phyloP scores from a whole-genome alignment of 2,888 invertebrate species.

The Trilocha varians region DNA sequence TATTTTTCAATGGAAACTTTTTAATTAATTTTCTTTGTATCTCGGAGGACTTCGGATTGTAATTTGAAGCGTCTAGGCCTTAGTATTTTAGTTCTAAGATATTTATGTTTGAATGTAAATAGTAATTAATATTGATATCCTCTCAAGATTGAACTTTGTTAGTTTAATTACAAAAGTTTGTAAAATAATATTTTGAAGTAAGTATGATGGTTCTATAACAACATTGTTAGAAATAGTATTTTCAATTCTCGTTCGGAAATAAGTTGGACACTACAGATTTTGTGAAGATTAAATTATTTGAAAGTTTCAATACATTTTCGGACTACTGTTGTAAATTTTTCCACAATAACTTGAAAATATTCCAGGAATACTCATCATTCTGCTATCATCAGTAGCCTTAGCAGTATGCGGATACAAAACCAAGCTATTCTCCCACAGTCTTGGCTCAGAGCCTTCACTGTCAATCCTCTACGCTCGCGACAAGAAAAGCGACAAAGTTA shows the following conservation, averaged over 20 bases:
- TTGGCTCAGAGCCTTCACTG: constrained; percentile 53
- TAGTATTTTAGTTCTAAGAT: not conserved
- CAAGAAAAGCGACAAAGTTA: constrained; percentile 49
- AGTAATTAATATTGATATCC: too few relatives aligned
- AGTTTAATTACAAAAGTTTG: too few relatives aligned
- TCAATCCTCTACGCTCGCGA: constrained; percentile 58
- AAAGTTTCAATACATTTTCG: too few relatives aligned
- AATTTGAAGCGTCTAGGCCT: not conserved
- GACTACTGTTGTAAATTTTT: not conserved
- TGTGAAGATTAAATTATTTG: too few relatives aligned
- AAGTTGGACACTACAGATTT: too few relatives aligned
- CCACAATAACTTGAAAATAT: constrained; percentile 12
- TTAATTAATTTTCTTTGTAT: constrained; percentile 2
- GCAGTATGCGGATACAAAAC: constrained; percentile 34
- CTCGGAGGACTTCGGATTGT: not conserved
- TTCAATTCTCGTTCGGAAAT: too few relatives aligned
- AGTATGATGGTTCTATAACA: too few relatives aligned
- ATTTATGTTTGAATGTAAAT: too few relatives aligned
- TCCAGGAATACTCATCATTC: constrained; percentile 46
- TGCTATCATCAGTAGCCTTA: constrained; percentile 30
- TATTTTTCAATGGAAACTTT: not conserved
- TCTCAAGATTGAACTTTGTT: too few relatives aligned
- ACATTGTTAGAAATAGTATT: too few relatives aligned
- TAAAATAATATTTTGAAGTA: too few relatives aligned
- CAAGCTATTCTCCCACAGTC: constrained; percentile 44